A percentile compares a stretch with the other conserved stretches of the same genome.
Conservation (phyloP, 2,888 invertebrate genomes). For the Xestia c-nigrum region DNA sequence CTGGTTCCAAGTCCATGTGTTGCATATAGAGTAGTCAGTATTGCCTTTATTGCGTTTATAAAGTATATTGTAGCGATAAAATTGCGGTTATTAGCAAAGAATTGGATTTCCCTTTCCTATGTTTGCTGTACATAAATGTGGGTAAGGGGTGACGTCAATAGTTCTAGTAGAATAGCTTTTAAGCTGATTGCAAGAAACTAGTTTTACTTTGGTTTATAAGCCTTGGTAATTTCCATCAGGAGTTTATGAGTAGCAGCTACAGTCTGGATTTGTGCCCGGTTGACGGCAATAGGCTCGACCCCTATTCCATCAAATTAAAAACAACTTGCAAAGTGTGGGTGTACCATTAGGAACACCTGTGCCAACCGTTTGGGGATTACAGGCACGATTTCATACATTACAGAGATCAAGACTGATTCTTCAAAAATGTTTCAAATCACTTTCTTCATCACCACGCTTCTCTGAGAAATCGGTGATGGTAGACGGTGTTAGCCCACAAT, state of each 20-base stretch:
- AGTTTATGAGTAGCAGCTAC: too few relatives aligned
- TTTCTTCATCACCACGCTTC: neutral
- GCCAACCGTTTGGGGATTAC: too few relatives aligned
- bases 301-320: too few relatives aligned
- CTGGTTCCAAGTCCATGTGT: constrained; percentile 21
- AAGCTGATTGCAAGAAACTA: neutral
- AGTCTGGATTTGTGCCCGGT: too few relatives aligned
- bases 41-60: constrained; percentile 35
- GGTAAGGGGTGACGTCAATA: constrained; percentile 6
- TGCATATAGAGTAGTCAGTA: constrained; percentile 31
- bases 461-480: too few relatives aligned
- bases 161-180: neutral
- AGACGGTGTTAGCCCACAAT: neutral
- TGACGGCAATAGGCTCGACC: too few relatives aligned
- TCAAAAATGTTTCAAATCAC: neutral
- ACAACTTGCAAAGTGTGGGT: too few relatives aligned
- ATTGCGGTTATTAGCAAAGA: constrained; percentile 22
- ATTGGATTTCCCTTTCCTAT: constrained; percentile 14
- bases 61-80: constrained; percentile 20
- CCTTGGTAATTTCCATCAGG: neutral
- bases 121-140: neutral
- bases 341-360: too few relatives aligned
- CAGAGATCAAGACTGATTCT: neutral
- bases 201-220: neutral
- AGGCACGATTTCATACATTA: too few relatives aligned